Conservation (phyloP, 2,113 vertebrate species). For the Sceloporus undulatus region DNA sequence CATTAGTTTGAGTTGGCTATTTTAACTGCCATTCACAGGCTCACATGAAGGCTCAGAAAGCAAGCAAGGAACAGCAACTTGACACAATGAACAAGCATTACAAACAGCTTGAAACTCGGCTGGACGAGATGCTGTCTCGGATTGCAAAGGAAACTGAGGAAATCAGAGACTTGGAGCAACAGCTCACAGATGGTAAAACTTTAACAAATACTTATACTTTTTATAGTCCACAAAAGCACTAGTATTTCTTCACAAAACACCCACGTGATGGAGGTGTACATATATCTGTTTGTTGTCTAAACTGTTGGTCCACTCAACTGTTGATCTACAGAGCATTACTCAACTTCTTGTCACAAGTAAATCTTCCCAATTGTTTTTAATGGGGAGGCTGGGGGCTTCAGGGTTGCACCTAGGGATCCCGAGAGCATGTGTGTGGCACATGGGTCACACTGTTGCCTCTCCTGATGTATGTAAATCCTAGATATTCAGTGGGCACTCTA, state of each 20-base stretch:
- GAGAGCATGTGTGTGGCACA: no score
- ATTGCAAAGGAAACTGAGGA: conserved; percentile 93
- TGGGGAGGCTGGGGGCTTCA: no score
- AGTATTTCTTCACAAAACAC: no score
- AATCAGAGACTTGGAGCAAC: conserved; percentile 94
- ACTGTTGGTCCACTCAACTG: not conserved
- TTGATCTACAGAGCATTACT: not conserved
- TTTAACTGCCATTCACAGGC: conserved; percentile 70
- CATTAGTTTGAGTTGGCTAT: not conserved
- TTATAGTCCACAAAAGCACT: no score
- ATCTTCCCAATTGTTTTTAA: no score
- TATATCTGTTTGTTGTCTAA: not conserved
- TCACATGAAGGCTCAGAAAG: conserved; percentile 81
- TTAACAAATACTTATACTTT: no score
- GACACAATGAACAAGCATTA: conserved; percentile 85
- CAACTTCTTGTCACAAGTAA: not conserved
- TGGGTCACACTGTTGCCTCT: no score
- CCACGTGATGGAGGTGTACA: no score
- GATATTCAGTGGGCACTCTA: no score
- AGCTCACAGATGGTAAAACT: conserved; percentile 89
- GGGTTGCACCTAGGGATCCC: no score
- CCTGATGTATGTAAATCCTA: no score
- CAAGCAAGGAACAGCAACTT: conserved; percentile 81
- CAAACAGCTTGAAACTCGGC: conserved; percentile 84
- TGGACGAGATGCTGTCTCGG: conserved; percentile 88